A percentile compares a stretch with the other conserved stretches of the same genome.
Evolutionary conservation across 2,888 invertebrate species (phyloP).

Genomic region (Cremastinae sp.): DNA sequence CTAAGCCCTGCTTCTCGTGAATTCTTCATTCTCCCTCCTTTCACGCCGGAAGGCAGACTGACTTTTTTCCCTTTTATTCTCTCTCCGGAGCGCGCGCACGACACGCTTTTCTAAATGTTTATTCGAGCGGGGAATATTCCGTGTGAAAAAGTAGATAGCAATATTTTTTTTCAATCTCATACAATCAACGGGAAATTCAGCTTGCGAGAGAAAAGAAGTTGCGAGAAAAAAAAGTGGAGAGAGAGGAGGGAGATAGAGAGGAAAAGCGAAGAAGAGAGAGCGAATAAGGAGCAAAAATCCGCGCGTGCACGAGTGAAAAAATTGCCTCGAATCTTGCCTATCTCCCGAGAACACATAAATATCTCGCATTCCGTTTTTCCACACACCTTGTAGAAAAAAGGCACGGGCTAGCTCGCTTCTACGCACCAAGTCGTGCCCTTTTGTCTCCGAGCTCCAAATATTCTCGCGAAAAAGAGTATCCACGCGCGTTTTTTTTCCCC

Average conservation of each 20-base stretch:
- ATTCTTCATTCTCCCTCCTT: slow-evolving; percentile 32
- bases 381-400: slow-evolving; percentile 3
- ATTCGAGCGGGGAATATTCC: slow-evolving; percentile 42
- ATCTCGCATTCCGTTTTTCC: background rate
- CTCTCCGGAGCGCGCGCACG: background rate
- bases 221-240: background rate
- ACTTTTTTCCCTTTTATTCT: slow-evolving; percentile 16
- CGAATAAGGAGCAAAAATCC: background rate
- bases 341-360: slow-evolving; percentile 17
- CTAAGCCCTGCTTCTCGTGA: slow-evolving; percentile 10
- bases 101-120: slow-evolving; percentile 32
- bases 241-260: background rate
- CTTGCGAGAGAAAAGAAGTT: background rate
- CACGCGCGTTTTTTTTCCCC: too few species aligned
- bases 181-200: slow-evolving; percentile 33
- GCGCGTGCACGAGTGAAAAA: slow-evolving; percentile 2
- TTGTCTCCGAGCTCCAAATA: background rate
- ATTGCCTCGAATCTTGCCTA: slow-evolving; percentile 25
- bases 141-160: slow-evolving; percentile 27
- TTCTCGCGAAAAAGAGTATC: too few species aligned
- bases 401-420: background rate
- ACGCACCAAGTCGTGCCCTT: slow-evolving; percentile 19
- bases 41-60: slow-evolving; percentile 46
- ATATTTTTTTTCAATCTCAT: slow-evolving; percentile 52
- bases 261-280: background rate